Conservation (phyloP, 2,888 invertebrate species). For the Cephus rjabovi region DNA sequence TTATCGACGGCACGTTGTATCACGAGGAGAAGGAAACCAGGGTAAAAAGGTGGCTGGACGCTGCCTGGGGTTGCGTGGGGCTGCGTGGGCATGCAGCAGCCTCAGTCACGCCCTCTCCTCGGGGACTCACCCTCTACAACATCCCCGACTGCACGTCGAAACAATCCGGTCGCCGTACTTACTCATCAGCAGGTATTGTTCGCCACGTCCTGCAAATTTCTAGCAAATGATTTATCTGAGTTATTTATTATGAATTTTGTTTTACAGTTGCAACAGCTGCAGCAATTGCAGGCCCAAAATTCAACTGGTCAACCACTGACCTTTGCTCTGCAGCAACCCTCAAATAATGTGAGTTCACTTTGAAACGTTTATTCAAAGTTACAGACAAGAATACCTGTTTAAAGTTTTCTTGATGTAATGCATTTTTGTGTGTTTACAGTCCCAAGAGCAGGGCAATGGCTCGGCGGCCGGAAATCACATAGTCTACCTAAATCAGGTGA, state of each 20-base stretch:
- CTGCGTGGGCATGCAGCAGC: slow-evolving; percentile 68
- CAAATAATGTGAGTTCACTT: slow-evolving; percentile 53
- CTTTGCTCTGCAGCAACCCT: slow-evolving; percentile 63
- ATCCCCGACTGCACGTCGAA: slow-evolving; percentile 64
- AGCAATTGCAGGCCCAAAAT: slow-evolving; percentile 62
- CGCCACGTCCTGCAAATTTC: neutral
- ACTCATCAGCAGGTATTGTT: slow-evolving; percentile 63
- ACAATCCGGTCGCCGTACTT: slow-evolving; percentile 62
- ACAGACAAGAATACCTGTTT: neutral
- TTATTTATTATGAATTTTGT: slow-evolving; percentile 6
- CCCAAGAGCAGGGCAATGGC: slow-evolving; percentile 62
- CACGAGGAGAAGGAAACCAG: slow-evolving; percentile 31
- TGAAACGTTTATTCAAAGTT: neutral
- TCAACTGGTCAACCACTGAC: slow-evolving; percentile 61
- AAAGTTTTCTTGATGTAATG: neutral
- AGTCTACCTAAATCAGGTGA: slow-evolving; percentile 64
- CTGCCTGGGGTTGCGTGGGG: slow-evolving; percentile 66
- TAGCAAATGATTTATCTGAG: neutral
- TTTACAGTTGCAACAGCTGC: slow-evolving; percentile 60
- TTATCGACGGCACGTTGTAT: neutral
- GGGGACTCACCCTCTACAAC: slow-evolving; percentile 67
- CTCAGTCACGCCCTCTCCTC: slow-evolving; percentile 67
- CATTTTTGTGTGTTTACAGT: slow-evolving; percentile 41
- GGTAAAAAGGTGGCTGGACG: slow-evolving; percentile 63
- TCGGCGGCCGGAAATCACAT: slow-evolving; percentile 64